Percentiles rank a stretch among this genome's conserved stretches.
phyloP scores from a whole-genome alignment of 2,888 invertebrate species.

The Eutolmus rufibarbis region DNA sequence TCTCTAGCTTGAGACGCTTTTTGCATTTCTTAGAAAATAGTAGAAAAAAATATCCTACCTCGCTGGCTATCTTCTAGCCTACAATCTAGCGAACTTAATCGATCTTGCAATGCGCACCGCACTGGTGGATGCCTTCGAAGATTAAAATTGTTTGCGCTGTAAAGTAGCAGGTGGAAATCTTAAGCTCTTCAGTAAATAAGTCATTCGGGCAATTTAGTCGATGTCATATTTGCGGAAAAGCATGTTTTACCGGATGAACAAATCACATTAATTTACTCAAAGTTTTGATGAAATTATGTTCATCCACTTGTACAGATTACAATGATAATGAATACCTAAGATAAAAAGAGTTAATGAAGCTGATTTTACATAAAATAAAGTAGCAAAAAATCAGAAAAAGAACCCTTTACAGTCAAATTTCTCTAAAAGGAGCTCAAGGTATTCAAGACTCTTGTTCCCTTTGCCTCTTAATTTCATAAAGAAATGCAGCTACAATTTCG shows the following conservation, averaged over 20 bases:
- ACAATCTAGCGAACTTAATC: neutral
- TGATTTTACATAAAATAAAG: too few relatives aligned
- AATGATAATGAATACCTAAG: neutral
- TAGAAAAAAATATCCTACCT: neutral
- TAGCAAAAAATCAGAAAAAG: neutral
- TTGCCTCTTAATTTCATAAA: too few relatives aligned
- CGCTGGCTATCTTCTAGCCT: neutral
- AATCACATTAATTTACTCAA: neutral
- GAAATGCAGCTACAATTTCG: too few relatives aligned
- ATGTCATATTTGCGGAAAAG: neutral
- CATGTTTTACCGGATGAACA: neutral
- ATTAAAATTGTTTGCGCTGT: neutral
- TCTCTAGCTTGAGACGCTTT: neutral
- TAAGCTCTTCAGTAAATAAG: neutral
- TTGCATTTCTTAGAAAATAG: slow-evolving; percentile 18
- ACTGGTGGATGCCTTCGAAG: neutral
- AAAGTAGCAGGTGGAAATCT: neutral
- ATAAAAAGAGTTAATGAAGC: neutral
- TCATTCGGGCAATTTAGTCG: neutral
- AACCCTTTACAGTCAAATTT: too few relatives aligned
- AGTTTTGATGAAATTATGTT: neutral
- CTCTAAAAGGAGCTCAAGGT: too few relatives aligned
- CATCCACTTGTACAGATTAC: neutral
- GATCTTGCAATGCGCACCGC: neutral
- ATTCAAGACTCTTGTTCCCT: too few relatives aligned